Evolutionary conservation across 2,797 vertebrate species (phyloP).

Genomic region (Coranthus polyacanthus): DNA sequence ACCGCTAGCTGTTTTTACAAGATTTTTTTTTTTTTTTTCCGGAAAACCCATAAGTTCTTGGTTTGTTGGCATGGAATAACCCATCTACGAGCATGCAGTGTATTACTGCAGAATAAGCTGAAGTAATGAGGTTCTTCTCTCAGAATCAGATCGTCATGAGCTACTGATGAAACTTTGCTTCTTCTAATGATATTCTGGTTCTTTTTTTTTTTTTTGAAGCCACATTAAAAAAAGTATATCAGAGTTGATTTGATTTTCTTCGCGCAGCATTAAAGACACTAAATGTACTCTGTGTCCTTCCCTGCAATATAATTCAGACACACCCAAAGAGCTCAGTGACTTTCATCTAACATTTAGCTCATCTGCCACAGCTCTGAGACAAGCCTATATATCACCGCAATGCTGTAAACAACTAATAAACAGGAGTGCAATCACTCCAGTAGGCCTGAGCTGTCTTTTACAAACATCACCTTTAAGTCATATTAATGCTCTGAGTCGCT

Average conservation of each 20-base stretch:
- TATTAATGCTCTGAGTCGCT: conserved; percentile 20
- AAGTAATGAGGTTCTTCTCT: conserved; percentile 1
- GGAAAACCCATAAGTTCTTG: no score
- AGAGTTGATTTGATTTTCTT: conserved; percentile 13
- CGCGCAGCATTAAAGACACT: background rate
- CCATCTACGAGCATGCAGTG: background rate
- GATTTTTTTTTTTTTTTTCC: no score
- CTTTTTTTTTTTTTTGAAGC: no score
- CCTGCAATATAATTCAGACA: background rate
- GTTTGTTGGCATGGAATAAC: background rate
- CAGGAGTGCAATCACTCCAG: background rate
- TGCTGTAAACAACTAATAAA: conserved; percentile 4
- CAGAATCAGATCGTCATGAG: background rate
- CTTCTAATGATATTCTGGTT: no score
- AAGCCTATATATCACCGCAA: conserved; percentile 2
- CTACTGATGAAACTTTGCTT: background rate
- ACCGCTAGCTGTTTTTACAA: no score
- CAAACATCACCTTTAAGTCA: conserved; percentile 21
- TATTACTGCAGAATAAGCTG: conserved; percentile 3
- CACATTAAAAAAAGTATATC: background rate
- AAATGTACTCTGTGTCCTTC: conserved; percentile 11
- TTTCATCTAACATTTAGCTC: conserved; percentile 37
- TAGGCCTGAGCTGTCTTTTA: conserved; percentile 15
- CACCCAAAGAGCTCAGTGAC: conserved; percentile 13
- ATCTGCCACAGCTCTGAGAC: conserved; percentile 34